These are phyloP conservation scores for Agrilus cyanescens DNA, from an alignment of 2,888 invertebrate genomes.

Conservation along the genomic window DNA sequence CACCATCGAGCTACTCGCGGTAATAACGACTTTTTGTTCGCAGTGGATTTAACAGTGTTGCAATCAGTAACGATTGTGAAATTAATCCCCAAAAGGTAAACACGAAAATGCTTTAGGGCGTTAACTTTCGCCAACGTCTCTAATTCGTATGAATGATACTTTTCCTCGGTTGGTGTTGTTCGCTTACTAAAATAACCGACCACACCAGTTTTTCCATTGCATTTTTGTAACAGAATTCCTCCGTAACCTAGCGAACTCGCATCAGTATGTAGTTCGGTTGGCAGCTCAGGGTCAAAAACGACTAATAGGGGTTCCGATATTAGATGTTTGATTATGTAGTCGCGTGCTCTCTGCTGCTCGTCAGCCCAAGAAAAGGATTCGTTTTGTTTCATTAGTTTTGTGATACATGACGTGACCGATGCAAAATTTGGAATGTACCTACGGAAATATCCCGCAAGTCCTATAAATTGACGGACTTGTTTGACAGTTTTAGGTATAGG, in stretches of 20 bases:
- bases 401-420: conserved; percentile 12
- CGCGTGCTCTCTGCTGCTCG: conserved; percentile 8
- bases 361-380: conserved; percentile 10
- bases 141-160: conserved; percentile 18
- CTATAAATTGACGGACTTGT: conserved; percentile 14
- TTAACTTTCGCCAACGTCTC: too few species aligned
- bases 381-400: conserved; percentile 5
- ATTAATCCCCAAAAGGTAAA: too few species aligned
- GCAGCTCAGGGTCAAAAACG: conserved; percentile 16
- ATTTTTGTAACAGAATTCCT: conserved; percentile 20
- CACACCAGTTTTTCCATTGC: conserved; percentile 10
- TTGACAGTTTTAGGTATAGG: conserved; percentile 12
- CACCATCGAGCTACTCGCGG: too few species aligned
- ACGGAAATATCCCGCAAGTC: too few species aligned
- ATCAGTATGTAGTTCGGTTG: conserved; percentile 21
- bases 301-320: conserved; percentile 18
- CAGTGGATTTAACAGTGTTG: too few species aligned
- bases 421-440: conserved; percentile 18
- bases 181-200: conserved; percentile 21
- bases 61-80: too few species aligned
- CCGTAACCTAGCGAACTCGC: conserved; percentile 19
- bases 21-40: too few species aligned
- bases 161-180: conserved; percentile 17
- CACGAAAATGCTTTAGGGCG: too few species aligned
- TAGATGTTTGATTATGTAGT: conserved; percentile 12